Percentiles rank a stretch among this genome's conserved stretches.
Evolutionary conservation across 2,888 invertebrate species (phyloP).

Genomic region (Noctua pronuba): DNA sequence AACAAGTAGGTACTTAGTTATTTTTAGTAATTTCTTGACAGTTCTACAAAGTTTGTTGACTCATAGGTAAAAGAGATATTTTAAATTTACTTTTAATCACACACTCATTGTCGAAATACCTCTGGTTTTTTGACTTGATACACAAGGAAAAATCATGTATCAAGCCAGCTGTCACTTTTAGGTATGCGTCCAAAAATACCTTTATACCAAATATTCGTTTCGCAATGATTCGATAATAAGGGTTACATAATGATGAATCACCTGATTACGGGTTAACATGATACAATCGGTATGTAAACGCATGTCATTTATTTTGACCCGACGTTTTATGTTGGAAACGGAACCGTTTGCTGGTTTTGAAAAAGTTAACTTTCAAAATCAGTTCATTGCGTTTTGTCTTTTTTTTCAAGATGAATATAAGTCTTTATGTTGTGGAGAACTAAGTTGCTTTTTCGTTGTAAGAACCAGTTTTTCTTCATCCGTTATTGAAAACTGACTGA

Average conservation of each 20-base stretch:
- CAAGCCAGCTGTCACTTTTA: not conserved
- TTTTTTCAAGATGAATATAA: not conserved
- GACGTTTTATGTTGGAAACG: constrained; percentile 1
- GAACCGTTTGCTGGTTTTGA: not conserved
- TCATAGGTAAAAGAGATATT: not conserved
- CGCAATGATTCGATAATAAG: constrained; percentile 45
- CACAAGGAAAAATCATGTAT: not conserved
- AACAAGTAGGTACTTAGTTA: accelerated
- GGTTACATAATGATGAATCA: constrained; percentile 61
- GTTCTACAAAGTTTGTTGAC: too few species aligned
- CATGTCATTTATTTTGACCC: constrained; percentile 37
- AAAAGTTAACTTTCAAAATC: not conserved
- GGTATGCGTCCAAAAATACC: constrained; percentile 20
- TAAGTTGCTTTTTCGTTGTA: not conserved
- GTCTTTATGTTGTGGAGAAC: not conserved
- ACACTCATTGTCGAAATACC: not conserved
- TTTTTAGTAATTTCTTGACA: not conserved
- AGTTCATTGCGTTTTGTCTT: not conserved
- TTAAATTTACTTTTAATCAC: not conserved
- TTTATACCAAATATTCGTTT: constrained; percentile 21
- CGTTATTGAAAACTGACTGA: not conserved
- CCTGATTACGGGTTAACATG: constrained; percentile 37
- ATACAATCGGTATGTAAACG: constrained; percentile 33
- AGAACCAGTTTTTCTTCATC: not conserved
- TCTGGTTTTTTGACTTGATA: not conserved